Base-by-base conservation (phyloP, 2,113 vertebrate genomes). In the Nothocercus nigrocapillus region DNA sequence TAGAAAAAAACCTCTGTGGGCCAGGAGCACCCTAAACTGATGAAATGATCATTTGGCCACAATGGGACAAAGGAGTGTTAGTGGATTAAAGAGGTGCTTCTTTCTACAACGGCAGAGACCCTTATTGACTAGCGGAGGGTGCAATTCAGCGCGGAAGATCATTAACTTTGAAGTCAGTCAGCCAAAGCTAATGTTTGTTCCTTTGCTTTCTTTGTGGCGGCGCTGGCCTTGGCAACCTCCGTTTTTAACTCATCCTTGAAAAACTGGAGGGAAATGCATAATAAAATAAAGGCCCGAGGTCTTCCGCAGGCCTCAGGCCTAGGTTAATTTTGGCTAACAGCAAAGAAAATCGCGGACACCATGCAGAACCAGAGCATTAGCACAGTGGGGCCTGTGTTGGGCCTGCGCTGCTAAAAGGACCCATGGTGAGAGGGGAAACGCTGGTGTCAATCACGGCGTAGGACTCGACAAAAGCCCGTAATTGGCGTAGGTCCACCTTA, bases 401-500 rank as follows among this genome's bases (percentile, higher is more conserved):
- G 97, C 97, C 98, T 95, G 72, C 97, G 97, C 97, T 95, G 95
- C 97, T 98, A 98, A 98, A 98, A 98, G 98, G 96, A 98, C 97
- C 95, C 98, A 98, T 98, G 98, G 98, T 95, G 98, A 98, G 98
- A 98, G 98, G 98, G 98, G 98, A 97, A 98, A 98, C 98, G 97
- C 97, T 97, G 98, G 96, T 98, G 98, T 99, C 98, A 99, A 98
- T 99, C 98, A 99, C 47, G 19, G 96, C 92, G 69, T 96, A 84
- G 97, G 96, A n/a, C 82, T 79, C 75, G 92, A 98, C 98, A 99
- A 98, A 98, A 98, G 97, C 97, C 95, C 67, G 74, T 98, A 98
- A 99, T 99, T 98, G 98, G 98, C 98, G 95, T 98, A 98, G 97
- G 98, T 98, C 98, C 98, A 98, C 98, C 98, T 98, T 98, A 97